A percentile compares a stretch with the other conserved stretches of the same genome.
Conservation (phyloP, 2,113 vertebrate genomes). For the Pardalotus punctatus region DNA sequence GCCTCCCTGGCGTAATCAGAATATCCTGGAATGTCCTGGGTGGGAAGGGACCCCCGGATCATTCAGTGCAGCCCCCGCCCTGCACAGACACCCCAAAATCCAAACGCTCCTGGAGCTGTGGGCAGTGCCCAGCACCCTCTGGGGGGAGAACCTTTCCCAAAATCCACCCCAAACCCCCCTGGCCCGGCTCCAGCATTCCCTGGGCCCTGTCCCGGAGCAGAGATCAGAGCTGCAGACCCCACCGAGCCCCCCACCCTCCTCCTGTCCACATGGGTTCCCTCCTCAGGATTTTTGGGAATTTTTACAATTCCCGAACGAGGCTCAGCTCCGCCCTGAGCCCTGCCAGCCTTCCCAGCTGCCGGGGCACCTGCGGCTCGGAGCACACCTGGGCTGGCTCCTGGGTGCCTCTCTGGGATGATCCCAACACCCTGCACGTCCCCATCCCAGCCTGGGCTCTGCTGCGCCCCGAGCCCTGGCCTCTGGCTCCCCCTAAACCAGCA, state of each 20-base stretch:
- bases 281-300: too few relatives aligned
- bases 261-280: too few relatives aligned
- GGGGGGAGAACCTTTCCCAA: not conserved
- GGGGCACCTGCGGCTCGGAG: not conserved
- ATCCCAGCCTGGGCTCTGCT: not conserved
- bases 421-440: rapidly evolving
- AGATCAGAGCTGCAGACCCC: too few relatives aligned
- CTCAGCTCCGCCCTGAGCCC: not conserved
- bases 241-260: not conserved
- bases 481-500: rapidly evolving
- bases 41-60: too few relatives aligned
- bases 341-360: not conserved
- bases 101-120: not conserved
- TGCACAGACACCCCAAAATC: too few relatives aligned
- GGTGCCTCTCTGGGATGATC: not conserved
- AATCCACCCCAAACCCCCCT: not conserved
- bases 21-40: too few relatives aligned
- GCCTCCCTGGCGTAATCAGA: too few relatives aligned
- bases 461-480: too few relatives aligned
- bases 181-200: not conserved
- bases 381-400: not conserved
- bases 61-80: too few relatives aligned
- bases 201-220: too few relatives aligned
- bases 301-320: not conserved
- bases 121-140: not conserved